A percentile compares a stretch with the other conserved stretches of the same genome.
phyloP scores from a whole-genome alignment of 2,797 vertebrate genomes.

The Acanthopagrus latus region DNA sequence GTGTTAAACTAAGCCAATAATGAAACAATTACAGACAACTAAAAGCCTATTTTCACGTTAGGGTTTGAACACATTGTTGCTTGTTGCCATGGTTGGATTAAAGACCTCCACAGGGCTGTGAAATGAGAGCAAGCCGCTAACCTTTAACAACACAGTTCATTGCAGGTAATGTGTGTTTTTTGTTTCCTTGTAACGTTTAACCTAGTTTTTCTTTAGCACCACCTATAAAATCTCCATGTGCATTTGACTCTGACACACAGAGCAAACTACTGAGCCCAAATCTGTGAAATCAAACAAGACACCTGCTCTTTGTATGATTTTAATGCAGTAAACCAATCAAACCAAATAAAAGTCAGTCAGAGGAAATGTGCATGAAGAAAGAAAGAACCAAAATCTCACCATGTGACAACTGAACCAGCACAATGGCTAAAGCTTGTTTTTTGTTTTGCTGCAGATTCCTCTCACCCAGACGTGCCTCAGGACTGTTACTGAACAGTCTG shows the following conservation, averaged over 20 bases:
- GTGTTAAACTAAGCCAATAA: conserved; percentile 41
- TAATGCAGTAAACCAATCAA: neutral
- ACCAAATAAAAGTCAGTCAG: no score
- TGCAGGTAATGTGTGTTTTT: neutral
- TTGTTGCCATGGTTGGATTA: conserved; percentile 12
- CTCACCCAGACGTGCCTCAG: neutral
- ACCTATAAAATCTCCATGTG: neutral
- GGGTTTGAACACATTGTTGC: neutral
- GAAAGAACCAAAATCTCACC: no score
- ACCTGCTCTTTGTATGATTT: neutral
- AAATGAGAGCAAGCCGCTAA: conserved; percentile 9
- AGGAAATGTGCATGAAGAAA: neutral
- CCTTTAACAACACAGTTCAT: conserved; percentile 5
- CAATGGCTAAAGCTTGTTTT: neutral
- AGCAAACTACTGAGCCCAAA: neutral
- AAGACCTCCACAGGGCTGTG: conserved; percentile 9
- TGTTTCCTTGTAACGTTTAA: neutral
- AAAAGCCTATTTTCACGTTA: conserved; percentile 27
- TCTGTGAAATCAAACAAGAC: neutral
- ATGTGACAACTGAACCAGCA: no score
- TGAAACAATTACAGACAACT: conserved; percentile 29
- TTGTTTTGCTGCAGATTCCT: conserved; percentile 2
- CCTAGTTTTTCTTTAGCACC: neutral
- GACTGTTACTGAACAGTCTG: neutral
- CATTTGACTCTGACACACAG: neutral